Evolutionary conservation across 2,113 vertebrate species (phyloP).

Genomic region (Syngnathus floridae): DNA sequence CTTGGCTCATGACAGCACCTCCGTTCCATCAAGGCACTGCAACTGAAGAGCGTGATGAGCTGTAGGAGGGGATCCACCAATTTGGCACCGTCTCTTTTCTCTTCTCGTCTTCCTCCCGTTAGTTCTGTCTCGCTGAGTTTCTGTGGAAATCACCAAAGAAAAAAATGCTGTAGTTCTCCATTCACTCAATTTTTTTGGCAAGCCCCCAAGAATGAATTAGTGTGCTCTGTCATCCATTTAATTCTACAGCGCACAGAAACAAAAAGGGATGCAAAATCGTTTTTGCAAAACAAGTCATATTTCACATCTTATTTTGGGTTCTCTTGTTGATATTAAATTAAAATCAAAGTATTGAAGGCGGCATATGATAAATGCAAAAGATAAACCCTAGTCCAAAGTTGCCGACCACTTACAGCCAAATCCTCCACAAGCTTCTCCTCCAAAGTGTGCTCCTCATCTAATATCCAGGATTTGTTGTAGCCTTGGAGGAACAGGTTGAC

Average conservation of each 20-base stretch:
- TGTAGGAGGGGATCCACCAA: slow-evolving; percentile 87
- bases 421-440: slow-evolving; percentile 90
- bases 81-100: slow-evolving; percentile 66
- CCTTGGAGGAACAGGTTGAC: slow-evolving; percentile 93
- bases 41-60: slow-evolving; percentile 88
- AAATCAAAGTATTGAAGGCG: not conserved
- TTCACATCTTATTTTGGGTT: not conserved
- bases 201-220: not conserved
- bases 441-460: slow-evolving; percentile 81
- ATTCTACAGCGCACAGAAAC: not conserved
- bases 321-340: not conserved
- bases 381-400: not conserved
- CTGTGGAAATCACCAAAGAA: slow-evolving; percentile 45
- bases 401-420: slow-evolving; percentile 77
- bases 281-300: not conserved
- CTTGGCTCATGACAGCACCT: slow-evolving; percentile 36
- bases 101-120: slow-evolving; percentile 56
- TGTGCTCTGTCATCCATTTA: not conserved
- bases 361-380: not conserved
- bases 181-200: not conserved
- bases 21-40: slow-evolving; percentile 82
- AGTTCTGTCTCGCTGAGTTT: slow-evolving; percentile 31
- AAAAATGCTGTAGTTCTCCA: not conserved
- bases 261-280: not conserved
- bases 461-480: slow-evolving; percentile 91